Evolutionary conservation across 2,888 invertebrate species (phyloP).

Genomic region (Aspidiotus rigidus): DNA sequence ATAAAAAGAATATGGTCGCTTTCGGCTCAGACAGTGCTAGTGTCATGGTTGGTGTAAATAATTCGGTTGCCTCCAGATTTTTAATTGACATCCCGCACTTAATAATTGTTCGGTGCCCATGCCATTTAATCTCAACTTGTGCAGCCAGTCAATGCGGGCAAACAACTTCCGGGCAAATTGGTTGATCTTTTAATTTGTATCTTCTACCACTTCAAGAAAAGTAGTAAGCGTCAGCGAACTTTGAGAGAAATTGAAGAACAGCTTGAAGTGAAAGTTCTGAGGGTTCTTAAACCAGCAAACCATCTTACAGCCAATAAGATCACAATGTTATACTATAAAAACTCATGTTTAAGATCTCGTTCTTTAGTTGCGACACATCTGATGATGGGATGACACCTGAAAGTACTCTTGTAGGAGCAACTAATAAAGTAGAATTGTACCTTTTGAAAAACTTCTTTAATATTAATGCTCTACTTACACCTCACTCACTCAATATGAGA

Average conservation of each 20-base stretch:
- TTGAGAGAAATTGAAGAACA: not conserved
- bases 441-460: no score
- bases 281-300: not conserved
- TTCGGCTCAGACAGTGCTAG: not conserved
- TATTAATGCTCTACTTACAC: no score
- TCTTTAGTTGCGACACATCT: no score
- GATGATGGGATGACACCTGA: no score
- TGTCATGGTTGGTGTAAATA: not conserved
- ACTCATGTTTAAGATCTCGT: no score
- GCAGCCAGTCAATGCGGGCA: not conserved
- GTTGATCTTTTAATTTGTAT: not conserved
- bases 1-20: not conserved
- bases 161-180: not conserved
- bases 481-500: no score
- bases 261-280: not conserved
- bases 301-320: no score
- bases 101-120: not conserved
- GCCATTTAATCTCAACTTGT: not conserved
- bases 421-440: no score
- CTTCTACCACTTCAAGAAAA: not conserved
- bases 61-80: not conserved
- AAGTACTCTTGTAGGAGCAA: no score
- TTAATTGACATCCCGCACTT: not conserved
- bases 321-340: no score
- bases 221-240: not conserved